phyloP scores from a whole-genome alignment of 2,113 vertebrate species.

The Podocnemis expansa region DNA sequence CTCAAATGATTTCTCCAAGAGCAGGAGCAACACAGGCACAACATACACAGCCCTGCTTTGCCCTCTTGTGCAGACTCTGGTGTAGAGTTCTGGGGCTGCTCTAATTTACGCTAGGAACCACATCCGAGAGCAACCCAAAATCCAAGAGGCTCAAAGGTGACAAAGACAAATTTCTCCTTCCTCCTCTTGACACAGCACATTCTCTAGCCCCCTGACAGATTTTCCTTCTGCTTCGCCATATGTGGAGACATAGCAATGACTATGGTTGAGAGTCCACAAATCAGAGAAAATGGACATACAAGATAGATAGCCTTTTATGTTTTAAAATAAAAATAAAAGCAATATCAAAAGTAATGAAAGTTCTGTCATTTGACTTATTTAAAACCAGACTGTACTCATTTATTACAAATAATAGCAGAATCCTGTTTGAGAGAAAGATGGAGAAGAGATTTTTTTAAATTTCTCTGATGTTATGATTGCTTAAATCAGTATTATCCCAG shows the following conservation, averaged over 20 bases:
- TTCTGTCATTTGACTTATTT: neutral
- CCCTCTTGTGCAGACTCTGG: neutral
- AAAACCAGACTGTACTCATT: neutral
- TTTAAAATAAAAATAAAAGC: neutral
- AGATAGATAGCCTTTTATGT: neutral
- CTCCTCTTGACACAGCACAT: neutral
- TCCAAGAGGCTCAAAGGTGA: neutral
- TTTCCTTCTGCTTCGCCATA: neutral
- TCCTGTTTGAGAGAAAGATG: neutral
- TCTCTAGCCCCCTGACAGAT: neutral
- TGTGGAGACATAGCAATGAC: neutral
- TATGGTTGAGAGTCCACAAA: neutral
- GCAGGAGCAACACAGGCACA: neutral
- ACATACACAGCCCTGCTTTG: neutral
- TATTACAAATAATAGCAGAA: constrained; percentile 4
- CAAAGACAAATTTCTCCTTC: neutral
- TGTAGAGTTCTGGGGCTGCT: neutral
- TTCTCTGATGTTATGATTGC: constrained; percentile 72
- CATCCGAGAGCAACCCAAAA: neutral
- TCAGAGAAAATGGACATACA: neutral
- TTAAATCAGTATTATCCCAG: constrained; percentile 73
- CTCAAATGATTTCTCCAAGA: neutral
- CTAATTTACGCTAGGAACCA: neutral
- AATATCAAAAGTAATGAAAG: neutral
- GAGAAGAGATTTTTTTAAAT: constrained; percentile 45